Evolutionary conservation across 2,888 invertebrate genomes (phyloP).

Genomic region (Heterodera filipjevi): DNA sequence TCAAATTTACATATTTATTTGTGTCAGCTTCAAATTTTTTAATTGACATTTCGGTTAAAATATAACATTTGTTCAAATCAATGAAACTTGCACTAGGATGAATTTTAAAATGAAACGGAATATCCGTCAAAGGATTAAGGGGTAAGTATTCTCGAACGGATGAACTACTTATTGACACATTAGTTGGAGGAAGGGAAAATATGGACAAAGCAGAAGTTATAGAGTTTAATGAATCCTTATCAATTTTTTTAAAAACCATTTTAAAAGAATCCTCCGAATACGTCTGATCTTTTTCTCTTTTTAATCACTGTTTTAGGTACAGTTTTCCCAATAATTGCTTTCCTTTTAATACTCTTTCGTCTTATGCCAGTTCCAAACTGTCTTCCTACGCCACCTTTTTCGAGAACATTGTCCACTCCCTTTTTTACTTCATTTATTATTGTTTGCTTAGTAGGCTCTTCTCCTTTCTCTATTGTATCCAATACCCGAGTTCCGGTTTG

Average conservation of each 20-base stretch:
- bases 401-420: not conserved
- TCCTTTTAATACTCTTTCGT: constrained; percentile 7
- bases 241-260: not conserved
- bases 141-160: constrained; percentile 7
- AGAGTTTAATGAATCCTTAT: not conserved
- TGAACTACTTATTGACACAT: not conserved
- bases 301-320: not conserved
- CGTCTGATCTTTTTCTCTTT: constrained; percentile 20
- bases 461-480: not conserved
- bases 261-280: constrained; percentile 20
- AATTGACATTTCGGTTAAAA: not conserved
- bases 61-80: not conserved
- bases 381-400: not conserved
- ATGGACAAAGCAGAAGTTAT: not conserved
- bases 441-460: not conserved
- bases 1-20: not conserved
- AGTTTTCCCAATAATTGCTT: constrained; percentile 5
- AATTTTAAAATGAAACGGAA: constrained; percentile 21
- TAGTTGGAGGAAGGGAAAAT: not conserved
- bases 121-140: constrained; percentile 11
- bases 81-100: constrained; percentile 2
- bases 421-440: not conserved
- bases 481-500: not conserved
- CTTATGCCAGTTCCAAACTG: not conserved
- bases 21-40: not conserved